Evolutionary conservation across 2,113 vertebrate genomes (phyloP).

Genomic region (Oryzias curvinotus): DNA sequence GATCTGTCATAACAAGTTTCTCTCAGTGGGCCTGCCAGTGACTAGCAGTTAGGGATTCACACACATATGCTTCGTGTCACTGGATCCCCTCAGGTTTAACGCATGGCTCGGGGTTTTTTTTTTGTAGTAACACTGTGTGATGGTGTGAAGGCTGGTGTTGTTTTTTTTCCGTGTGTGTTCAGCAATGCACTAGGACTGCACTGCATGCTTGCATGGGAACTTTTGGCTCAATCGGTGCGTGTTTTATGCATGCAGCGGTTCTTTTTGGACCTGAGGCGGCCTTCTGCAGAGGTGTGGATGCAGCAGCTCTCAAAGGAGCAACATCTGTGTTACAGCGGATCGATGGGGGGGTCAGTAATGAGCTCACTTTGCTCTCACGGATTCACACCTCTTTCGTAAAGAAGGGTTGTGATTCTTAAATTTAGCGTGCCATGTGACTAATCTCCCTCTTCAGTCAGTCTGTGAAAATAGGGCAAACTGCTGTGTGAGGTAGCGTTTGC

Average conservation of each 20-base stretch:
- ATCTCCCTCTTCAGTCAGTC: slow-evolving; percentile 28
- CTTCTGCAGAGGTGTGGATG: neutral
- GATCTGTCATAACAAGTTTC: slow-evolving; percentile 66
- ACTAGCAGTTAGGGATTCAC: slow-evolving; percentile 40
- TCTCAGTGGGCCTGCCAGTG: slow-evolving; percentile 51
- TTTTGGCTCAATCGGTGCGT: neutral
- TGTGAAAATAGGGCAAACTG: slow-evolving; percentile 41
- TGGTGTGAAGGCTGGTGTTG: slow-evolving; percentile 46
- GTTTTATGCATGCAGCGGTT: too few species aligned
- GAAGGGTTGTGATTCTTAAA: slow-evolving; percentile 27
- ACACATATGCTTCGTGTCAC: slow-evolving; percentile 64
- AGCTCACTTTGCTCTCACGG: slow-evolving; percentile 28
- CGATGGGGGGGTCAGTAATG: slow-evolving; percentile 55
- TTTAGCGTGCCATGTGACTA: slow-evolving; percentile 37
- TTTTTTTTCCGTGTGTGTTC: neutral
- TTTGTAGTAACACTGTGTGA: slow-evolving; percentile 33
- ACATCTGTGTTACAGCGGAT: slow-evolving; percentile 39
- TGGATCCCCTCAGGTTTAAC: slow-evolving; percentile 57
- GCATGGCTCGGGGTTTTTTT: slow-evolving; percentile 26
- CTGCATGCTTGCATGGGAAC: neutral
- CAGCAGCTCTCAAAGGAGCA: slow-evolving; percentile 4
- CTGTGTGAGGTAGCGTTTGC: slow-evolving; percentile 24
- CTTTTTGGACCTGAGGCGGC: too few species aligned
- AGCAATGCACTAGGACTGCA: neutral
- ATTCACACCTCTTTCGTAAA: slow-evolving; percentile 18